Evolutionary conservation across 2,888 invertebrate genomes (phyloP).

Genomic region (Eupithecia pulchellata): DNA sequence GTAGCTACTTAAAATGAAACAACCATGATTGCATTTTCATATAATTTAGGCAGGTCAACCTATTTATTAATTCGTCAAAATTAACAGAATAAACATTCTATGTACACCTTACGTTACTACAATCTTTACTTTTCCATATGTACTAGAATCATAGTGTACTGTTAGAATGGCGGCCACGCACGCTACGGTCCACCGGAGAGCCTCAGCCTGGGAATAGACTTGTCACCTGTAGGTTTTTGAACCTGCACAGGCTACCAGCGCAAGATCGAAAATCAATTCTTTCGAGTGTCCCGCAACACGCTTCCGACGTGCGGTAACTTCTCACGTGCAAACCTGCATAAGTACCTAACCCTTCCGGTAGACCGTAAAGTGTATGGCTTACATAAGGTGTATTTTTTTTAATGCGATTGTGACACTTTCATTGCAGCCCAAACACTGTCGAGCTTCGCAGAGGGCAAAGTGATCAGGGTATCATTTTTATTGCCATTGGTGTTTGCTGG

Average conservation of each 20-base stretch:
- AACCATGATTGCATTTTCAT: neutral
- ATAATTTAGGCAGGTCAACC: neutral
- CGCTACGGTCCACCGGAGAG: too few relatives aligned
- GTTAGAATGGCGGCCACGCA: too few relatives aligned
- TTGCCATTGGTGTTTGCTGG: slow-evolving; percentile 68
- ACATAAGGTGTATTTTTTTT: slow-evolving; percentile 20
- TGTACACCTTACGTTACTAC: neutral
- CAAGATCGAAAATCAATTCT: too few relatives aligned
- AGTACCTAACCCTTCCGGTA: too few relatives aligned
- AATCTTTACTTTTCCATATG: neutral
- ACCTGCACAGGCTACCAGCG: too few relatives aligned
- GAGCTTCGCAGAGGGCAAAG: slow-evolving; percentile 66
- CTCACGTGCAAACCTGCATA: too few relatives aligned
- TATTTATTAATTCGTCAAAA: slow-evolving; percentile 1
- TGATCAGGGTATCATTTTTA: slow-evolving; percentile 70
- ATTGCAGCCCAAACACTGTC: slow-evolving; percentile 77
- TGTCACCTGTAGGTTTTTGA: too few relatives aligned
- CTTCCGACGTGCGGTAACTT: too few relatives aligned
- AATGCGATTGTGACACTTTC: slow-evolving; percentile 75
- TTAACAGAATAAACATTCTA: slow-evolving; percentile 3
- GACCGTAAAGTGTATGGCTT: too few relatives aligned
- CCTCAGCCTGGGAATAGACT: too few relatives aligned
- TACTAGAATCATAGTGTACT: neutral
- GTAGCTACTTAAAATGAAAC: neutral
- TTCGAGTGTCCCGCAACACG: too few relatives aligned